Percentiles rank a stretch among this genome's conserved stretches.
phyloP scores from a whole-genome alignment of 1,140 invertebrate genomes.

The Andricus grossulariae region DNA sequence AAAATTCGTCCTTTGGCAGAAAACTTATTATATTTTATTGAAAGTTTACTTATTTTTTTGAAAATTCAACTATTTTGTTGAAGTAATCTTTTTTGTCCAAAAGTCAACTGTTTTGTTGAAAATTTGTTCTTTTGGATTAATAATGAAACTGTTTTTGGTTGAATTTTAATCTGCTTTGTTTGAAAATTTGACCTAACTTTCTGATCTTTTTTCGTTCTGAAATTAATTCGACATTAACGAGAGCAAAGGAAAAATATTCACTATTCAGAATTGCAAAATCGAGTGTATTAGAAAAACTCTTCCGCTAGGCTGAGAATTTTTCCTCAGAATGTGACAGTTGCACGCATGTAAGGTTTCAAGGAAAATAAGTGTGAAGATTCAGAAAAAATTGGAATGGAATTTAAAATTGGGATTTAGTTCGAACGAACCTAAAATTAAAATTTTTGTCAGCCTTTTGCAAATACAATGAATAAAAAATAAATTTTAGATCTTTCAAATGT shows the following conservation, averaged over 20 bases:
- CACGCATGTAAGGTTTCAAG: constrained; percentile 17
- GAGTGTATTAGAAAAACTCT: neutral
- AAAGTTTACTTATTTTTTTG: too few relatives aligned
- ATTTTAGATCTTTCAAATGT: too few relatives aligned
- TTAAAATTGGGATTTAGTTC: neutral
- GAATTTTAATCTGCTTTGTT: too few relatives aligned
- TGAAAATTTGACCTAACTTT: too few relatives aligned
- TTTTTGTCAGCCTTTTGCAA: neutral
- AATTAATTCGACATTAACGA: constrained; percentile 45
- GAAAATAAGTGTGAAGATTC: constrained; percentile 28
- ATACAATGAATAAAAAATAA: neutral
- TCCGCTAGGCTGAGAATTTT: neutral
- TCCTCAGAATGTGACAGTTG: constrained; percentile 17
- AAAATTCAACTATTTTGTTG: too few relatives aligned
- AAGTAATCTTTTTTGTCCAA: too few relatives aligned
- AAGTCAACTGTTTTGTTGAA: too few relatives aligned
- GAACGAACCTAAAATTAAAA: neutral
- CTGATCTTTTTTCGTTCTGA: neutral
- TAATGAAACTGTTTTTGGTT: too few relatives aligned
- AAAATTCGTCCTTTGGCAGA: too few relatives aligned
- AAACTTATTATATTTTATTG: too few relatives aligned
- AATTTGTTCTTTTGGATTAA: too few relatives aligned
- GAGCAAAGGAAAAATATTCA: neutral
- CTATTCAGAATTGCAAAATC: constrained; percentile 12
- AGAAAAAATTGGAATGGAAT: neutral